Base-by-base conservation (phyloP, 2,888 invertebrate genomes). In the Napeogenes sylphis region DNA sequence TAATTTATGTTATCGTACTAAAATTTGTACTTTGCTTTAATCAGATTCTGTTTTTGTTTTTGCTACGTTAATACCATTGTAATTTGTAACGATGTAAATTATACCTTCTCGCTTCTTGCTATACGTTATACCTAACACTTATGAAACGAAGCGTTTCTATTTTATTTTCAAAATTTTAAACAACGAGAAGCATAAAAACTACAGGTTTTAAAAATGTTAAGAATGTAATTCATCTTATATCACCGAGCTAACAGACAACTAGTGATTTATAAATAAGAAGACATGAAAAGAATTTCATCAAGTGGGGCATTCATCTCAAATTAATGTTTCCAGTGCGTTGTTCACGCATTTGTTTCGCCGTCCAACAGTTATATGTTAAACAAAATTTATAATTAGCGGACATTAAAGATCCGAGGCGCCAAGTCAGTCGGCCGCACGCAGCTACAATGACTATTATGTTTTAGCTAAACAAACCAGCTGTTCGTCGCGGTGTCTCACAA, bases 301-400 rank as follows among this genome's bases (percentile, higher is more conserved):
- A 70, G 71, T 70, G 70, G 68, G 64, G 65, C 69, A 64, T 70
- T 51, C 51, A 66, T 72, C 69, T 71, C 67, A 66, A 56, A 62
- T 66, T 63, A 64, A 65, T 63, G 64, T 51, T 65, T 62, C 57
- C 64, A 62, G 70, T 68, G 66, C 70, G 68, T 69, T 73, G 71
- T 71, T 70, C 73, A 63, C 70, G 71, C 72, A 71, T 73, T 71
- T 73, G 71, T 73, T 72, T 71, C 70, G 67, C 68, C 66, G 70
- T 66, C 68, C 68, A 73, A 70, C 72, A 73, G 73, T 75, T 72
- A 73, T 75, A 75, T 75, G 74, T 74, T 75, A 75, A 75, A 75
- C 75, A 74, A 74, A 74, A 74, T 75, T 71, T 75, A 75, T 75
- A 74, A 75, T 74, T 75, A 75, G 75, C 74, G 70, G 71, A 73